Evolutionary conservation across 2,113 vertebrate species (phyloP), one percentile per base, ranked within the genome.

Genomic region (Petrocephalus microphthalmus): DNA sequence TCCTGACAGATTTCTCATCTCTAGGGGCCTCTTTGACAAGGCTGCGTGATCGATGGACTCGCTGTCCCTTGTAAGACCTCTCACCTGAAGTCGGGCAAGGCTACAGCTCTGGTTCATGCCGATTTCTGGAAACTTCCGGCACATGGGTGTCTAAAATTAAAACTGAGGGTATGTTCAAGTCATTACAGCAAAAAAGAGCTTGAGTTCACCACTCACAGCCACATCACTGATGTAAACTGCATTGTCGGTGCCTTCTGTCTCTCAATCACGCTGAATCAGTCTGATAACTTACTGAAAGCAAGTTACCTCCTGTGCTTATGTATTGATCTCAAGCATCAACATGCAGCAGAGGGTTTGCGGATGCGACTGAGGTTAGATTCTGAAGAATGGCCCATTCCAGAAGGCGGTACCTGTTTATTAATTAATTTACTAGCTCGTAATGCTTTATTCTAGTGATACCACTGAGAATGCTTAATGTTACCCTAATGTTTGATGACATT

Each of bases 1-100:
- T 11, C 7, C 74, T 5, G 51, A 56, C 52, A 57, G 29, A 57
- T 57, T 56, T 57, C 74, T 45, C 87, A 60, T 88, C 71, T 83
- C 49, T n/a, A 53, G 52, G 42, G 33, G 33, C 53, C 87, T 33
- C 51, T 88, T 51, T 56, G 51, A 56, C 7, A 74, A 33, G 67
- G 49, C 17, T 10, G 51, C 8, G 33, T 88, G 87, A 88, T 82
- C n/a, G 87, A 88, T 88, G 87, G 71, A 81, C 67, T 51, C 11
- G 19, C 42, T 56, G 3, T 74, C 53, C 49, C 67, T 81, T 20
- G 10, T 54, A 33, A 22, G 37, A 88, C 67, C 51, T 81, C 8
- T 82, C 71, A 7, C 45, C 64, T 29, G 20, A 71, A 87, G 7
- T 74, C 45, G 22, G 87, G 87, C 22, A 29, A 84, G 52, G 51